Percentiles rank a stretch among this genome's conserved stretches.
These are phyloP conservation scores for Hyaena hyaena DNA, from an alignment of 2,113 vertebrate species.

Conservation along the genomic window DNA sequence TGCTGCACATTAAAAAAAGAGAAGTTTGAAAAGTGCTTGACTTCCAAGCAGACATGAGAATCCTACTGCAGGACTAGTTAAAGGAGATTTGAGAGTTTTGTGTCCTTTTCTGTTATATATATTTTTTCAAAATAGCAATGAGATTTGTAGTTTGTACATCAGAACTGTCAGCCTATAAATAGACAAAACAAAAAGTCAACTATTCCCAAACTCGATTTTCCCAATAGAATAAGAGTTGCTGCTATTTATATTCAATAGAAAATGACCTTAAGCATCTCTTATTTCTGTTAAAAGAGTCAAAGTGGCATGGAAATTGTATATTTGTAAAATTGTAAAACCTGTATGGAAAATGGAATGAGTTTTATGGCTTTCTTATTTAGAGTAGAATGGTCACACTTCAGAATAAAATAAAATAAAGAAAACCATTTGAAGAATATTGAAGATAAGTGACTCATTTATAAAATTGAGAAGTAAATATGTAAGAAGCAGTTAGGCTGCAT, in stretches of 20 bases:
- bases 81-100: not conserved
- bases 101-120: not conserved
- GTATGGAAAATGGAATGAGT: not conserved
- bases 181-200: not conserved
- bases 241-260: not conserved
- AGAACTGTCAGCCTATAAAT: not conserved
- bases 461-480: not conserved
- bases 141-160: not conserved
- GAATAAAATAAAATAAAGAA: not conserved
- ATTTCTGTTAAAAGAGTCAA: conserved; percentile 30
- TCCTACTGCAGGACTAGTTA: not conserved
- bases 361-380: not conserved
- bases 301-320: not conserved
- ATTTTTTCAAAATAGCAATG: not conserved
- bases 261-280: not conserved
- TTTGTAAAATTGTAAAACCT: not conserved
- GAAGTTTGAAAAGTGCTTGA: not conserved
- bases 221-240: not conserved
- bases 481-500: not conserved
- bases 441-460: conserved; percentile 33
- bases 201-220: not conserved
- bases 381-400: not conserved
- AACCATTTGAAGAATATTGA: conserved; percentile 9
- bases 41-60: not conserved
- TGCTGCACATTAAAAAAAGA: not conserved